Evolutionary conservation across 92 coral and sea anemone species (phyloP).

Genomic region (Hydrozoanthus gracilis): DNA sequence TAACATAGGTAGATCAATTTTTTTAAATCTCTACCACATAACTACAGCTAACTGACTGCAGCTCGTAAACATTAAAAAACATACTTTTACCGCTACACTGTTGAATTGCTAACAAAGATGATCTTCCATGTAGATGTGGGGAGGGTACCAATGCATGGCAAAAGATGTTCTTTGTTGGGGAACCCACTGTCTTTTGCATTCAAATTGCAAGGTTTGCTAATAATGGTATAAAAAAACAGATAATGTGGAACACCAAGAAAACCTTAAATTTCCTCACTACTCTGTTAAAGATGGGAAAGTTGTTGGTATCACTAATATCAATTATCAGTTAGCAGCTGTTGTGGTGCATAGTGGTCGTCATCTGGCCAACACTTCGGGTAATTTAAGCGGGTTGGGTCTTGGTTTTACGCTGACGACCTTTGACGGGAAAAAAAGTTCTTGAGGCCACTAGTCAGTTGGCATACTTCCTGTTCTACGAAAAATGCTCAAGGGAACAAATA

Average conservation of each 20-base stretch:
- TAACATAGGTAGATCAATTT: too few species aligned
- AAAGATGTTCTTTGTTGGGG: neutral
- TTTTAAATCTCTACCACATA: too few species aligned
- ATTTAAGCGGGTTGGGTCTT: conserved; percentile 28
- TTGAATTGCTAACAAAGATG: too few species aligned
- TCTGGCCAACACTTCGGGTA: conserved; percentile 38
- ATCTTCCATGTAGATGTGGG: neutral
- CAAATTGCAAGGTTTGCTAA: too few species aligned
- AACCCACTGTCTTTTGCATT: too few species aligned
- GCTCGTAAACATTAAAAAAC: too few species aligned
- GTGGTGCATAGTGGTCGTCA: conserved; percentile 23
- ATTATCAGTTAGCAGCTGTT: conserved; percentile 12
- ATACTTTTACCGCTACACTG: too few species aligned
- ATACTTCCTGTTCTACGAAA: conserved; percentile 42
- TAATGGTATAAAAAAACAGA: too few species aligned
- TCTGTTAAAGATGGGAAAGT: conserved; percentile 14
- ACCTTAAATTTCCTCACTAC: conserved; percentile 15
- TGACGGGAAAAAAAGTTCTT: conserved; percentile 11
- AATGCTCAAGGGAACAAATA: neutral
- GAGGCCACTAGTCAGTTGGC: conserved; percentile 42
- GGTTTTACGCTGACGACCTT: conserved; percentile 37
- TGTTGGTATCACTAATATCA: neutral
- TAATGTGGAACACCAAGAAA: conserved; percentile 4
- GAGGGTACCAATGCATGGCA: neutral
- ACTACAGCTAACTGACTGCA: too few species aligned